These are phyloP conservation scores for Micrasema longulum DNA, from an alignment of 1,140 invertebrate species.

Conservation along the genomic window DNA sequence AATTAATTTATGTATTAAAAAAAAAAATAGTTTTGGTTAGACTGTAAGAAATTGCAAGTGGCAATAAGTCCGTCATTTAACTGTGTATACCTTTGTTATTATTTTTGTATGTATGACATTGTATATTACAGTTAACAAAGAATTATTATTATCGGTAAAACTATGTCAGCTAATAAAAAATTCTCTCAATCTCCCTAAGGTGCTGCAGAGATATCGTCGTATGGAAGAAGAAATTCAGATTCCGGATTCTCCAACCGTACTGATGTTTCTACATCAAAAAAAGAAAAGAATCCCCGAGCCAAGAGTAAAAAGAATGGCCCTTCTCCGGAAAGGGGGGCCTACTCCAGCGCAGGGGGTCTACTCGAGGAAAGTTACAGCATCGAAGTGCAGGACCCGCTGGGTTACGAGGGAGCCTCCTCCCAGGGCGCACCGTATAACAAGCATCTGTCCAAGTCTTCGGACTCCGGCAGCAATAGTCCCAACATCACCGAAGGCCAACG, in stretches of 20 bases:
- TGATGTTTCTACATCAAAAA: constrained; percentile 57
- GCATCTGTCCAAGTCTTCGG: constrained; percentile 34
- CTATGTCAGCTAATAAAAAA: not conserved
- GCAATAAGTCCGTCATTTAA: no score
- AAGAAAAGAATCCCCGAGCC: constrained; percentile 55
- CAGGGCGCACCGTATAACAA: constrained; percentile 25
- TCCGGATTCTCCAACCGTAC: constrained; percentile 63
- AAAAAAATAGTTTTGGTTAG: no score
- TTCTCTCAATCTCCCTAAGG: not conserved
- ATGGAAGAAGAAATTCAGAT: constrained; percentile 62
- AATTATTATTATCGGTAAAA: no score
- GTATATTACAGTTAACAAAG: no score
- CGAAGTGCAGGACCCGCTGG: constrained; percentile 38
- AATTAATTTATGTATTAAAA: no score
- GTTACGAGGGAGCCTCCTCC: constrained; percentile 37
- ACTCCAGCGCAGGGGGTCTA: constrained; percentile 28
- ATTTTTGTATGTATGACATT: no score
- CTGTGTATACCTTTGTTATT: no score
- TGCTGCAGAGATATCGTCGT: constrained; percentile 35
- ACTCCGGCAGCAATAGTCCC: constrained; percentile 58
- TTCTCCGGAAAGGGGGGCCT: constrained; percentile 49
- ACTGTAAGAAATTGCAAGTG: no score
- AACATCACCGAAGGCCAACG: constrained; percentile 51
- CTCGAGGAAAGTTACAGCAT: constrained; percentile 52
- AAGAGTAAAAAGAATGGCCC: constrained; percentile 56